phyloP scores from a whole-genome alignment of 2,113 vertebrate genomes.

The Scophthalmus maximus region DNA sequence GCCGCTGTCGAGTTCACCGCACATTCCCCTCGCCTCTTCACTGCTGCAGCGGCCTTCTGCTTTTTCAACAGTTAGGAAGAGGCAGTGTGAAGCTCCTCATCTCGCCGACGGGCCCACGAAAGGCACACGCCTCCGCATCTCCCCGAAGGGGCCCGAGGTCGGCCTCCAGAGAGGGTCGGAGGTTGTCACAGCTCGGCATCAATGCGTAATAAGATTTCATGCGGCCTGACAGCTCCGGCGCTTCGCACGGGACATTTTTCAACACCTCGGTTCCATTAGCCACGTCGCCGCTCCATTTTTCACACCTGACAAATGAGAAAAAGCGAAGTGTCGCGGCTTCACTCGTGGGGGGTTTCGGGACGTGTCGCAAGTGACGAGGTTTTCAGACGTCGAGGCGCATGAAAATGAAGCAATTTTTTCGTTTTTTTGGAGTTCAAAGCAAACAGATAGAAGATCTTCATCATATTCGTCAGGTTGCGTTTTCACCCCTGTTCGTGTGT shows the following conservation, averaged over 20 bases:
- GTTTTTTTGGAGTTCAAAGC: too few relatives aligned
- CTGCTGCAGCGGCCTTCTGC: constrained; percentile 15
- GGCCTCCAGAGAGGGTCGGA: background rate
- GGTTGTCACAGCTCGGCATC: background rate
- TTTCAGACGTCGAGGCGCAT: too few relatives aligned
- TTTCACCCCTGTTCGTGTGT: too few relatives aligned
- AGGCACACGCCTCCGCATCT: background rate
- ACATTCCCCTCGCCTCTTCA: constrained; percentile 15
- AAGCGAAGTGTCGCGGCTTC: background rate
- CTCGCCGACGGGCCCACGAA: constrained; percentile 2
- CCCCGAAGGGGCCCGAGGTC: background rate
- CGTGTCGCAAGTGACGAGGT: background rate
- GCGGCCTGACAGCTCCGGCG: constrained; percentile 25
- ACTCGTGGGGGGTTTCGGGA: background rate
- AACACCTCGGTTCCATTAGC: constrained; percentile 49
- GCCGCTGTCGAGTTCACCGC: background rate
- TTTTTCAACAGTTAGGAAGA: background rate
- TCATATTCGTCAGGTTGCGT: too few relatives aligned
- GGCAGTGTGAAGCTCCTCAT: constrained; percentile 35
- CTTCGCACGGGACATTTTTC: constrained; percentile 16
- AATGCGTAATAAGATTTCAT: constrained; percentile 34
- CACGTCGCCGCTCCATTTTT: constrained; percentile 18
- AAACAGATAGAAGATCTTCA: too few relatives aligned
- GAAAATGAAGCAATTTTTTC: too few relatives aligned
- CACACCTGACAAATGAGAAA: constrained; percentile 43